Evolutionary conservation across 2,888 invertebrate genomes (phyloP).

Genomic region (Polydrusus pterygomalis): DNA sequence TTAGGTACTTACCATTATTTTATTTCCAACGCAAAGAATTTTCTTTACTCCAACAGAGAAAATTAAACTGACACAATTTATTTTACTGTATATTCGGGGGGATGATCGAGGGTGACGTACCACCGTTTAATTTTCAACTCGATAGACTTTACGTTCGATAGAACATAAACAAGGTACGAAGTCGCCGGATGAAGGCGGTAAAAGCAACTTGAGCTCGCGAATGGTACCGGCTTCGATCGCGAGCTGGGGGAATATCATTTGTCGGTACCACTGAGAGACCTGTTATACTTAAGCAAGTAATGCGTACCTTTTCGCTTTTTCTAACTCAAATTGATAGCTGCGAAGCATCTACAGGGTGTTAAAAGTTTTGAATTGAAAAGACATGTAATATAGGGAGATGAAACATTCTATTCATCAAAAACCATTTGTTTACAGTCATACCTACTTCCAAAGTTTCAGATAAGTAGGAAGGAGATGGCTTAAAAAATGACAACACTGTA

Average conservation of each 20-base stretch:
- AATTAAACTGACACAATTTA: too few relatives aligned
- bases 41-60: too few relatives aligned
- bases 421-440: too few relatives aligned
- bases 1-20: background rate
- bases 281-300: conserved; percentile 28
- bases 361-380: too few relatives aligned
- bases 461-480: too few relatives aligned
- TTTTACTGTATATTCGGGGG: too few relatives aligned
- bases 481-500: too few relatives aligned
- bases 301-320: conserved; percentile 18
- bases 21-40: too few relatives aligned
- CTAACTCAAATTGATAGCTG: conserved; percentile 3
- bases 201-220: conserved; percentile 39
- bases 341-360: conserved; percentile 1
- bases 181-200: conserved; percentile 36
- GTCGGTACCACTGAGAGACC: conserved; percentile 27
- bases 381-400: too few relatives aligned
- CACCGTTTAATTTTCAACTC: background rate
- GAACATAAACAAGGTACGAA: conserved; percentile 22
- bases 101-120: background rate
- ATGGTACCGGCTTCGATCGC: conserved; percentile 31
- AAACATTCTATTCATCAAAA: too few relatives aligned
- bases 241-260: conserved; percentile 39
- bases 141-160: background rate
- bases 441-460: too few relatives aligned